Percentiles rank a stretch among this genome's conserved stretches.
Conservation (phyloP, 92 coral and sea anemone genomes). For the Anthopleura xanthogrammica region DNA sequence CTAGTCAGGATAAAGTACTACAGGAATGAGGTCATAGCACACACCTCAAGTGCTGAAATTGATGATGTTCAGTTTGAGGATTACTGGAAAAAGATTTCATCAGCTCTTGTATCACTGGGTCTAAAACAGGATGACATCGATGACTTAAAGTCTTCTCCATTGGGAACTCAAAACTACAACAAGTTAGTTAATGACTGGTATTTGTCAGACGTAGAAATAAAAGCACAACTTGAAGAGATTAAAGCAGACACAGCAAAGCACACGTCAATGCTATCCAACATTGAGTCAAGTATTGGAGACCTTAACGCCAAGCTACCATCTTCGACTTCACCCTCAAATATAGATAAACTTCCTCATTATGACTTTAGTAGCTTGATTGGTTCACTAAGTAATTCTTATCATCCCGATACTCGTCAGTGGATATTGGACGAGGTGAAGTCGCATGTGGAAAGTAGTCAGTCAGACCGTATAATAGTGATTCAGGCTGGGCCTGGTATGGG, state of each 20-base stretch:
- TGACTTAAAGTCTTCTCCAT: slow-evolving; percentile 22
- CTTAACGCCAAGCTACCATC: not conserved
- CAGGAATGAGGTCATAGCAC: slow-evolving; percentile 46
- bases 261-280: no score
- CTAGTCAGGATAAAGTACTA: slow-evolving; percentile 55
- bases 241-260: not conserved
- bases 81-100: slow-evolving; percentile 51
- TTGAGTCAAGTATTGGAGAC: no score
- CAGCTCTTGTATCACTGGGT: slow-evolving; percentile 50
- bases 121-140: slow-evolving; percentile 36
- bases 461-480: slow-evolving; percentile 20
- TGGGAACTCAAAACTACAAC: not conserved
- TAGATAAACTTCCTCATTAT: not conserved
- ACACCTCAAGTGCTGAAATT: slow-evolving; percentile 37
- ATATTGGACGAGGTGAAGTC: slow-evolving; percentile 4
- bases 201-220: not conserved
- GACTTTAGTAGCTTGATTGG: not conserved
- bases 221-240: not conserved
- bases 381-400: not conserved
- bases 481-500: slow-evolving; percentile 9
- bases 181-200: not conserved
- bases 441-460: not conserved
- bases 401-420: slow-evolving; percentile 34
- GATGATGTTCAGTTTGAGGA: slow-evolving; percentile 19
- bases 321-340: not conserved